These are phyloP conservation scores for Sebastes hubbsi DNA, from an alignment of 2,797 vertebrate species.

Conservation along the genomic window DNA sequence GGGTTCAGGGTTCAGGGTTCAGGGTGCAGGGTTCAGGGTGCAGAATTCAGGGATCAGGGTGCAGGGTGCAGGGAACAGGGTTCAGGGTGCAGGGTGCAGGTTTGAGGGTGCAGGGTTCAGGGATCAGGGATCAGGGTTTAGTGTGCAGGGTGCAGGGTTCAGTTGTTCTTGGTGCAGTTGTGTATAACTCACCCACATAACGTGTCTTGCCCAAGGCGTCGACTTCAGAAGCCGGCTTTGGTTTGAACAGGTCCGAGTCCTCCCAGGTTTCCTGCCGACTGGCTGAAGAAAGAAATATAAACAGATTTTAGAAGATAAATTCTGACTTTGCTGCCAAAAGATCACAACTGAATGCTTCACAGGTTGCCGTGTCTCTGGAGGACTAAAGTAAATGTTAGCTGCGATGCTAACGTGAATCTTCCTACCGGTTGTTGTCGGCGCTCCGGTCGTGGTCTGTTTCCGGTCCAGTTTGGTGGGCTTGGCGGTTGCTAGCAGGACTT, in stretches of 20 bases:
- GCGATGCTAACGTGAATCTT: background rate
- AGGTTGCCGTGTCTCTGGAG: too few relatives aligned
- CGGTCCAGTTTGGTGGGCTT: conserved; percentile 69
- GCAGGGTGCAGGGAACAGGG: too few relatives aligned
- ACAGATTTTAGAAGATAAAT: background rate
- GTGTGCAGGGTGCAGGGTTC: too few relatives aligned
- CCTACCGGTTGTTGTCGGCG: conserved; percentile 32
- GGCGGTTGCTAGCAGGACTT: conserved; percentile 48
- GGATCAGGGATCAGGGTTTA: background rate
- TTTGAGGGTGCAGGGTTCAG: too few relatives aligned
- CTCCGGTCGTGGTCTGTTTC: conserved; percentile 41
- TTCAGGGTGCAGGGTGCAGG: too few relatives aligned
- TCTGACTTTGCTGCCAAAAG: too few relatives aligned
- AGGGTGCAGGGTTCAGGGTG: too few relatives aligned
- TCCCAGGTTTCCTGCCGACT: conserved; percentile 81
- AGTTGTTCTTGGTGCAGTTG: background rate
- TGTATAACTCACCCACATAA: conserved; percentile 82
- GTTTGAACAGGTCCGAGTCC: conserved; percentile 87
- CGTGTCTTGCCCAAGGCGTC: conserved; percentile 91
- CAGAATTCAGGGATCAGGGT: too few relatives aligned
- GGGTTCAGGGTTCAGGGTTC: too few relatives aligned
- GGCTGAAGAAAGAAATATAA: conserved; percentile 38
- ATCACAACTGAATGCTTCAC: too few relatives aligned
- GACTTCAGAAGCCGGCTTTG: conserved; percentile 87
- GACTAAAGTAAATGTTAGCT: too few relatives aligned